Base-by-base conservation (phyloP, 2,797 vertebrate species). In the Leptodactylus fallax region DNA sequence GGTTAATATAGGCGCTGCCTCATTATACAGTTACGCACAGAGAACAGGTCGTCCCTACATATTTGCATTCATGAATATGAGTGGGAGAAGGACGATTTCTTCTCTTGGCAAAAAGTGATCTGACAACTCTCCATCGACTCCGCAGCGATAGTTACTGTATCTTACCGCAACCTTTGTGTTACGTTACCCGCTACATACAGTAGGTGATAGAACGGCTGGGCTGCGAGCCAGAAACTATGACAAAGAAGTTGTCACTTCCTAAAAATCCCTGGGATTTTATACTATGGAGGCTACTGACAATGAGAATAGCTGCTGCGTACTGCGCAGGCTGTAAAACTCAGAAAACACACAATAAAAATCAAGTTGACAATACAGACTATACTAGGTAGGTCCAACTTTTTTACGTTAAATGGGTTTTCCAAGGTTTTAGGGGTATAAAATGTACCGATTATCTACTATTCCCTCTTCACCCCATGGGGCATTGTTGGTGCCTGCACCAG, bases 31-130 rank as follows among this genome's bases (percentile, higher is more conserved):
- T 69, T 69, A 16, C 51, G 27, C 53, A 27, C 79, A 81, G 79
- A 81, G 25, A 58, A 47, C 36, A 81, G 79, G 27, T 63, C 27
- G 78, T 79, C 78, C 13, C 58, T 47, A 63, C 25, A 23, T 63
- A 63, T 63, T 14, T 47, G 58, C 58, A 63, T 63, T 45, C 23
- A 63, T 61, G 36, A 81, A 63, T 63, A 49, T 49, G 53, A n/a
- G 69, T 71, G 69, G 36, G 69, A 17, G 14, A 71, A 71, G 27
- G 25, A 19, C 17, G 36, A 71, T 45, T 45, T 16, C 69, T 71
- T 71, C 8, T 71, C 45, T 71, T 71, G 27, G 69, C 36, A 71
- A 71, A 36, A 7, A 71, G 27, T 47, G 16, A 45, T 27, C 69
- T 45, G 69, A 71, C 69, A 71, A 71, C 45, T 71, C 69, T 47